phyloP scores from a whole-genome alignment of 2,797 vertebrate genomes.

The Tarsius wallacei region DNA sequence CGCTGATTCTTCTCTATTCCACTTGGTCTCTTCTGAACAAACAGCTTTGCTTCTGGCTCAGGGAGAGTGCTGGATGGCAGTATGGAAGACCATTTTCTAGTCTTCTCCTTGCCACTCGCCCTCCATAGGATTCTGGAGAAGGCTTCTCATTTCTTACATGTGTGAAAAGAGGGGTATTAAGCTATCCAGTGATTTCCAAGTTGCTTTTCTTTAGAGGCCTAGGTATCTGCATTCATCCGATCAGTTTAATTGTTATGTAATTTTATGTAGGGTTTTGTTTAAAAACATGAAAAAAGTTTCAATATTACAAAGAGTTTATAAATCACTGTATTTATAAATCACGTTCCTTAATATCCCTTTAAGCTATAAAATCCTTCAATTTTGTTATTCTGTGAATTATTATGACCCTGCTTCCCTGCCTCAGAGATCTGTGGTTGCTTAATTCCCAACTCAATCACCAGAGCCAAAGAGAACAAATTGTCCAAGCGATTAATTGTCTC shows the following conservation, averaged over 20 bases:
- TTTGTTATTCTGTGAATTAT: conserved; percentile 55
- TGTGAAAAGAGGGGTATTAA: background rate
- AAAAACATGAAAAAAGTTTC: background rate
- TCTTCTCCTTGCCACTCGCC: background rate
- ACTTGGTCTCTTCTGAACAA: background rate
- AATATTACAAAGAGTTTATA: background rate
- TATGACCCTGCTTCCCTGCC: background rate
- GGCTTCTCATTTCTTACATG: background rate
- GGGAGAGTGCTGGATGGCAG: background rate
- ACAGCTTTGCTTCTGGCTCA: background rate
- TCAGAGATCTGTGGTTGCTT: conserved; percentile 45
- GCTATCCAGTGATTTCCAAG: background rate
- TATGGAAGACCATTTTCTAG: background rate
- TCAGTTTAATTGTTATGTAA: background rate
- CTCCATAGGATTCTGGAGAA: background rate
- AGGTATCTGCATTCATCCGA: background rate
- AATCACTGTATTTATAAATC: background rate
- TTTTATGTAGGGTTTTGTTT: background rate
- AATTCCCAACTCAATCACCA: conserved; percentile 31
- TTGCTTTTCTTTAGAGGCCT: background rate
- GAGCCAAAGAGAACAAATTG: conserved; percentile 76
- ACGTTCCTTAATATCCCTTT: conserved; percentile 10
- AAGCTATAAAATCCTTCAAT: background rate
- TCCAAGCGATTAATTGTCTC: conserved; percentile 70
- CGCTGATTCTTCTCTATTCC: background rate